Conservation (phyloP, 2,797 vertebrate species). For the Enteromius anoplus region DNA sequence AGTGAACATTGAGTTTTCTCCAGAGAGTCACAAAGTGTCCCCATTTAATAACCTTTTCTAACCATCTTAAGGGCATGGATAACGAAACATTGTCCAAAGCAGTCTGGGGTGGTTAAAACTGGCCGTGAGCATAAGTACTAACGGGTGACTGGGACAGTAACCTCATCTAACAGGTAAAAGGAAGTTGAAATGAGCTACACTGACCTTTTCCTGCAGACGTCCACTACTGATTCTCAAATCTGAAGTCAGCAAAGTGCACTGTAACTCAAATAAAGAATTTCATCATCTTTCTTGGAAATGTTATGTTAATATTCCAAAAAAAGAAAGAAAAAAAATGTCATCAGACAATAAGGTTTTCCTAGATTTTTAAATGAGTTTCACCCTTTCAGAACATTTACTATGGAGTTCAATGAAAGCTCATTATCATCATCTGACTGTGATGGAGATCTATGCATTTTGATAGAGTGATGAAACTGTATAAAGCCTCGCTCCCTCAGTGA, state of each 20-base stretch:
- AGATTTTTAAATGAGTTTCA: constrained; percentile 22
- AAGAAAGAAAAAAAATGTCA: neutral
- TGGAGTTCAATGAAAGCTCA: constrained; percentile 56
- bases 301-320: neutral
- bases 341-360: neutral
- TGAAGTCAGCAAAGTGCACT: neutral
- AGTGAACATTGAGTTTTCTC: constrained; percentile 38
- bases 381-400: constrained; percentile 23
- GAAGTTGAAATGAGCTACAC: constrained; percentile 75
- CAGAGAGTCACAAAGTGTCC: constrained; percentile 60
- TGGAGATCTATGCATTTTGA: constrained; percentile 42
- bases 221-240: constrained; percentile 50
- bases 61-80: constrained; percentile 70
- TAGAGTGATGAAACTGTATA: constrained; percentile 45
- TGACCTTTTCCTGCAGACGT: constrained; percentile 60
- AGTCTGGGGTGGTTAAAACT: constrained; percentile 77
- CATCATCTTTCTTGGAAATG: neutral
- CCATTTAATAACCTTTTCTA: constrained; percentile 70
- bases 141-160: constrained; percentile 77
- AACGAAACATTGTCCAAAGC: constrained; percentile 62
- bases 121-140: constrained; percentile 76
- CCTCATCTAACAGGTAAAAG: constrained; percentile 69
- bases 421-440: constrained; percentile 40
- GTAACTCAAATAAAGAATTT: constrained; percentile 5
- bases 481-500: constrained; percentile 11